Base-by-base conservation (phyloP, 2,888 invertebrate genomes). In the Acleris sparsana region DNA sequence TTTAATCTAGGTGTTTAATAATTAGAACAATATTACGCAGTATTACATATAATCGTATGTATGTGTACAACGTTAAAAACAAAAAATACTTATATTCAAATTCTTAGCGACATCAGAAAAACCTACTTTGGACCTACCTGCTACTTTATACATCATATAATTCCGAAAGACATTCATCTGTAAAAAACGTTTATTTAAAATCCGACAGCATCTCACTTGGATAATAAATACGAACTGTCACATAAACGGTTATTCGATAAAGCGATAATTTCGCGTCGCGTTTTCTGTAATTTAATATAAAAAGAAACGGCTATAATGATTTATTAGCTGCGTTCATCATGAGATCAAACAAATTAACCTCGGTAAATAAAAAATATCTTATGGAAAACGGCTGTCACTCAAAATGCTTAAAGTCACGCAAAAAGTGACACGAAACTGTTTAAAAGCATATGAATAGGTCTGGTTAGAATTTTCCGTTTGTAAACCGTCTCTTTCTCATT, bases 371-470 rank as follows among this genome's bases (percentile, higher is more conserved):
- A 76, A 75, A 72, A 75, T 78, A 51, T 53, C 71, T 70, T 68
- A 74, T 53, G 75, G 73, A 77, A 79, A 77, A 72, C 69, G 56
- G 65, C 72, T 72, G 76, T 76, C 75, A 75, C 71, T 80, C 71
- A 74, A 1, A 13, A 39, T 13, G 3, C 11, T 62, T 63, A 49
- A 69, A 53, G 69, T 53, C 67, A 68, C 63, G 76, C 78, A 82
- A 84, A 85, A 83, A 80, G 67, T 75, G 75, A 77, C 75, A 75
- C 69, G 72, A 76, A 77, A 55, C 48, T 48, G 20, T 39, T 62
- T 17, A 13, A 51, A 43, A 25, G 18, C 43, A 18, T 57, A n/a
- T 46, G 46, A 46, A 46, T 17, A 17, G 39, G 13, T 39, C 13
- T 39, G 39, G 13, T 39, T 39, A 39, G 13, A 39, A 3, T 13